Conservation (phyloP, 2,113 vertebrate genomes). For the Anhinga anhinga region DNA sequence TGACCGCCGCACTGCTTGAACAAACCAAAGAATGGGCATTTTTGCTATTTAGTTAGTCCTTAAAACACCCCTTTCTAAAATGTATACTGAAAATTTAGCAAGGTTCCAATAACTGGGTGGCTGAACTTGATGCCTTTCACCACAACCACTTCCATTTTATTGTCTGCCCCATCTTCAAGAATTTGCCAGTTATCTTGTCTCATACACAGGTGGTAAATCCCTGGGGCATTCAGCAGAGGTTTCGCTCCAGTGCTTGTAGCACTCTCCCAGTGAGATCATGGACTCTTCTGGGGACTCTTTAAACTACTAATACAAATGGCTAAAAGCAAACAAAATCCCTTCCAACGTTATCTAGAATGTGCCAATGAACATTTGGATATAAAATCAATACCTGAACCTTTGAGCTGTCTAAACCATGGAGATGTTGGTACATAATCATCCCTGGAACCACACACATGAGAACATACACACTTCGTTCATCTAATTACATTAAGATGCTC, state of each 20-base stretch:
- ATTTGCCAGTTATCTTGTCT: neutral
- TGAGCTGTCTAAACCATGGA: neutral
- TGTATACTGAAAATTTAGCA: neutral
- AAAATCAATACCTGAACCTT: neutral
- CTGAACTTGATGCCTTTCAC: neutral
- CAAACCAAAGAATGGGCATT: neutral
- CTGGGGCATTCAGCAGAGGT: neutral
- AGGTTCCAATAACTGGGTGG: neutral
- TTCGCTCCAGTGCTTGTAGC: neutral
- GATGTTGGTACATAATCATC: neutral
- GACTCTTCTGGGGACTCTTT: neutral
- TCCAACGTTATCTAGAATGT: neutral
- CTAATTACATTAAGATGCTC: neutral
- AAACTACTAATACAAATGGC: neutral
- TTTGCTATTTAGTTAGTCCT: neutral
- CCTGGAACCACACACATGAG: neutral
- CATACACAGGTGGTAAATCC: neutral
- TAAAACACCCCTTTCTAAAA: neutral
- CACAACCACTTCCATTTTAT: neutral
- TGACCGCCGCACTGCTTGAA: neutral
- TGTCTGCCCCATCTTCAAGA: neutral
- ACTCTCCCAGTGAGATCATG: neutral
- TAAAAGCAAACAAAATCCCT: neutral
- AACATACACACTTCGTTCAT: neutral
- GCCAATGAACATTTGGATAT: neutral